Conservation (phyloP, 2,888 invertebrate species). For the Gandaritis pyraliata region DNA sequence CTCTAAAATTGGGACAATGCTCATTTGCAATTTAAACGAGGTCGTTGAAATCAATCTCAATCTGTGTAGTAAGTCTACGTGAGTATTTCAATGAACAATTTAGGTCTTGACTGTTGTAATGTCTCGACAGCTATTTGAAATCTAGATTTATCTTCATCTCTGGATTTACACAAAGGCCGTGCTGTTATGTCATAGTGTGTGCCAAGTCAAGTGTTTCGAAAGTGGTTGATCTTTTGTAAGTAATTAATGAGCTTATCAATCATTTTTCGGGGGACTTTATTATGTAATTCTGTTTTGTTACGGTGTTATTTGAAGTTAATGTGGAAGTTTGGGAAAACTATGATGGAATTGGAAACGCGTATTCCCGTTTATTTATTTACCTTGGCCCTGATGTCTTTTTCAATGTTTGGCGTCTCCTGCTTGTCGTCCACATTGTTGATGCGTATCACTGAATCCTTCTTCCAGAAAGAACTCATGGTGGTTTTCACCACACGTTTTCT, state of each 20-base stretch:
- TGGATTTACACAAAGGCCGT: constrained; percentile 46
- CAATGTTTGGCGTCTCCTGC: constrained; percentile 86
- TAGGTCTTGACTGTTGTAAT: constrained; percentile 34
- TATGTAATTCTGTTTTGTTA: constrained; percentile 14
- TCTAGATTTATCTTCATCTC: constrained; percentile 40
- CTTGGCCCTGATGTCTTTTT: constrained; percentile 88
- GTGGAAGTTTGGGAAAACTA: constrained; percentile 17
- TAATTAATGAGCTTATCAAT: constrained; percentile 36
- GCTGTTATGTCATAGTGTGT: constrained; percentile 43
- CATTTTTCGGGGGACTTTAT: constrained; percentile 21
- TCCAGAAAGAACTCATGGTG: constrained; percentile 88
- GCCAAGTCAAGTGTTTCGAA: constrained; percentile 40
- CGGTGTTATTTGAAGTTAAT: constrained; percentile 6
- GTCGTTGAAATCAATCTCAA: constrained; percentile 38
- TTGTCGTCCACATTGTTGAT: constrained; percentile 90
- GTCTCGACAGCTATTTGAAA: constrained; percentile 35
- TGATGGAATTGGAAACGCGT: constrained; percentile 72
- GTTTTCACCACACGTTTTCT: constrained; percentile 86
- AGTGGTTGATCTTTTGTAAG: constrained; percentile 37
- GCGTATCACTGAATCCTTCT: constrained; percentile 86
- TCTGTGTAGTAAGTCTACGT: constrained; percentile 22
- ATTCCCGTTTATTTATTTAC: constrained; percentile 61
- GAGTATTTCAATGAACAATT: constrained; percentile 33
- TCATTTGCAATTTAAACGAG: constrained; percentile 56
- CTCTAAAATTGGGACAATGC: constrained; percentile 42